Conservation (phyloP, 2,797 vertebrate species). For the Staurois parvus region DNA sequence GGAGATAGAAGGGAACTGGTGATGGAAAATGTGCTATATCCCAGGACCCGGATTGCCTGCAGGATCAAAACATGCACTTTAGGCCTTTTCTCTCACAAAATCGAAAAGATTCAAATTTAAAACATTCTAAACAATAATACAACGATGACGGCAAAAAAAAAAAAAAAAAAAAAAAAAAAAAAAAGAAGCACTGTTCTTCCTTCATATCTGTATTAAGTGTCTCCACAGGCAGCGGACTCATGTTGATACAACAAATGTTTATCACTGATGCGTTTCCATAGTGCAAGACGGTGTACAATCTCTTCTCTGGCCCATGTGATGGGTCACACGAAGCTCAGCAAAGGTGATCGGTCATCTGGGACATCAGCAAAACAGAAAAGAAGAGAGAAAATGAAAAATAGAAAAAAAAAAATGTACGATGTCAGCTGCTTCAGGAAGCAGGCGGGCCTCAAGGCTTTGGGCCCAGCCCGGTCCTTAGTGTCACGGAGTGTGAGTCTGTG, state of each 20-base stretch:
- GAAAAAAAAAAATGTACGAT: constrained; percentile 45
- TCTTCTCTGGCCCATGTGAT: constrained; percentile 58
- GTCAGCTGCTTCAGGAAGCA: constrained; percentile 56
- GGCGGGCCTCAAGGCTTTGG: not conserved
- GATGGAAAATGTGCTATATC: not conserved
- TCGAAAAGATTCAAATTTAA: not conserved
- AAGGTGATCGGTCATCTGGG: constrained; percentile 63
- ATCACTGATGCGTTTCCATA: constrained; percentile 65
- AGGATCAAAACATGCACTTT: not conserved
- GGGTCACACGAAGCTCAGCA: constrained; percentile 62
- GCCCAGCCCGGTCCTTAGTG: constrained; percentile 64
- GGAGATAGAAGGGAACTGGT: not conserved
- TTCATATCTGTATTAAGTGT: constrained; percentile 57
- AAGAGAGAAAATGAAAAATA: constrained; percentile 60
- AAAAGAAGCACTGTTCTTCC: constrained; percentile 1
- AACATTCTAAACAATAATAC: constrained; percentile 2
- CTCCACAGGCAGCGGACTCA: constrained; percentile 63
- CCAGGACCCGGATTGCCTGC: constrained; percentile 1
- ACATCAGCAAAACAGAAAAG: constrained; percentile 69
- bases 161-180: constrained; percentile 2
- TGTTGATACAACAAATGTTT: constrained; percentile 77
- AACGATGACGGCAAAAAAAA: not conserved
- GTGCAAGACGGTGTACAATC: constrained; percentile 64
- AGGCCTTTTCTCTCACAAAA: constrained; percentile 52
- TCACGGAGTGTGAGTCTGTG: constrained; percentile 70